These are phyloP conservation scores for Ferrisia virgata DNA, from an alignment of 2,888 invertebrate genomes.

Conservation along the genomic window DNA sequence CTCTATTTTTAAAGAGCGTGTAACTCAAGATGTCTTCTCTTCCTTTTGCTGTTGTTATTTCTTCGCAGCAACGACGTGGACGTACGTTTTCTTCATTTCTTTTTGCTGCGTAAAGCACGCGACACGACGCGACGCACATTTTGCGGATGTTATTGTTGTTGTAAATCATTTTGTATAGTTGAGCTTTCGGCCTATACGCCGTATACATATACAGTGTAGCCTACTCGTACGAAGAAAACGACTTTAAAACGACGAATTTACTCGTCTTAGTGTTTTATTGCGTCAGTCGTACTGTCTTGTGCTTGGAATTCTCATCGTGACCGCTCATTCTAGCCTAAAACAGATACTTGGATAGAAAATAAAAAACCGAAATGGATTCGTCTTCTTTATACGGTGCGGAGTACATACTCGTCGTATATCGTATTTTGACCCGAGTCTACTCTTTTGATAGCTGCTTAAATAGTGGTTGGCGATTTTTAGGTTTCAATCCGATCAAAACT, in stretches of 20 bases:
- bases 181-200: background rate
- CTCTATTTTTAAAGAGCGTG: background rate
- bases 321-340: background rate
- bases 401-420: too few species aligned
- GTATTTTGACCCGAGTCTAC: too few species aligned
- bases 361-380: too few species aligned
- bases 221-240: background rate
- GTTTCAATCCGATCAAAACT: too few species aligned
- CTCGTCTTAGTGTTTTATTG: background rate
- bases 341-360: too few species aligned
- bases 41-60: background rate
- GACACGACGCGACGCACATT: background rate
- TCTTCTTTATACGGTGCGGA: too few species aligned
- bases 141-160: background rate
- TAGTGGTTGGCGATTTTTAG: too few species aligned
- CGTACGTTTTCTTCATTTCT: background rate
- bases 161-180: background rate
- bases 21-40: slow-evolving; percentile 4
- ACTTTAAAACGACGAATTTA: slow-evolving; percentile 2
- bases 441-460: too few species aligned
- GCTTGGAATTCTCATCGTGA: background rate
- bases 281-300: background rate
- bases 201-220: too few species aligned
- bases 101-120: too few species aligned
- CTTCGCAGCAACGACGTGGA: background rate